phyloP scores from a whole-genome alignment of 2,888 invertebrate species.

The Phortica okadai region DNA sequence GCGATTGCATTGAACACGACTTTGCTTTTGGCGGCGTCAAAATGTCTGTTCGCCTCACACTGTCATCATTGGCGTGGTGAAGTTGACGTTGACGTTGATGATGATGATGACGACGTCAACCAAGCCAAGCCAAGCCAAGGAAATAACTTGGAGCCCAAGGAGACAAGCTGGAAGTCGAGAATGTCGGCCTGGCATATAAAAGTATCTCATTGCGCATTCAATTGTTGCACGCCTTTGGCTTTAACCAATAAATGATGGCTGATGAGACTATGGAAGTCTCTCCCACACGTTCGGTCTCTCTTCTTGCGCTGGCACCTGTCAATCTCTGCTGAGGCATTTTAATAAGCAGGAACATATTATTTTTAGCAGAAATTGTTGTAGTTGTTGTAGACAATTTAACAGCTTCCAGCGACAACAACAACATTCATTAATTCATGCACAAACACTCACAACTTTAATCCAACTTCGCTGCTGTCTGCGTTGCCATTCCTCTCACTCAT shows the following conservation, averaged over 20 bases:
- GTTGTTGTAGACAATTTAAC: neutral
- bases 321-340: neutral
- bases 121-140: too few species aligned
- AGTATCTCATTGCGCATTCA: neutral
- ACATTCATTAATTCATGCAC: neutral
- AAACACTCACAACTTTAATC: neutral
- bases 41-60: too few species aligned
- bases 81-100: too few species aligned
- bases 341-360: neutral
- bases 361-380: neutral
- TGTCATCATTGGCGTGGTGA: too few species aligned
- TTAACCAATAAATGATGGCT: too few species aligned
- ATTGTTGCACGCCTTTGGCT: neutral
- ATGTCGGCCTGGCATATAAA: neutral
- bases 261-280: too few species aligned
- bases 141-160: too few species aligned
- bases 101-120: too few species aligned
- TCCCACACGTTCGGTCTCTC: neutral
- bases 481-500: neutral
- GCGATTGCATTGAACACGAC: neutral
- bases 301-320: neutral
- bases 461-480: too few species aligned
- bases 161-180: too few species aligned
- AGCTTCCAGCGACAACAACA: conserved; percentile 4
- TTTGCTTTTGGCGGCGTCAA: neutral